These are phyloP conservation scores for Porites evermanni DNA, from an alignment of 92 coral and sea anemone genomes.

Conservation along the genomic window DNA sequence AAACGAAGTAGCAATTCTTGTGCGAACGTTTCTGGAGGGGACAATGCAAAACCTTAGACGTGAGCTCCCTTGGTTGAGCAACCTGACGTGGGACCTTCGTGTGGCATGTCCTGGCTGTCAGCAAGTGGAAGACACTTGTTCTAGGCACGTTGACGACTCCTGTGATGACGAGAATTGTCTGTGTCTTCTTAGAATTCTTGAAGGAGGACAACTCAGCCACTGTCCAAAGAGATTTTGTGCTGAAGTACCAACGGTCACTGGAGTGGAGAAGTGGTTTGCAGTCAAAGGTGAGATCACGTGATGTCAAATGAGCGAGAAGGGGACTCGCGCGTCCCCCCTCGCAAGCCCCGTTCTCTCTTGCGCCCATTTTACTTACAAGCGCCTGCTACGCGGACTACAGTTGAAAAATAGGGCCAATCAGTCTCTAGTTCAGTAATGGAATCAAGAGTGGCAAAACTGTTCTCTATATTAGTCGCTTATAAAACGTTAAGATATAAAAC, in stretches of 20 bases:
- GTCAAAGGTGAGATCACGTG: not conserved
- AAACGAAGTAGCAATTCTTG: too few species aligned
- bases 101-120: not conserved
- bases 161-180: not conserved
- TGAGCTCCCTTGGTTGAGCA: too few species aligned
- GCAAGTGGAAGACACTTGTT: not conserved
- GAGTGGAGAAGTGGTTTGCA: not conserved
- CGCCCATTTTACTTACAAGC: too few species aligned
- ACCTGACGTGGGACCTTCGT: not conserved
- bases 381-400: too few species aligned
- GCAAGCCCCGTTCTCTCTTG: too few species aligned
- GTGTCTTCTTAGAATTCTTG: not conserved
- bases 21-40: not conserved
- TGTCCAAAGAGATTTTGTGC: not conserved
- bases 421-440: too few species aligned
- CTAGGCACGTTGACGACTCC: not conserved
- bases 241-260: not conserved
- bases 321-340: too few species aligned
- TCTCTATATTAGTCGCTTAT: too few species aligned
- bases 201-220: not conserved
- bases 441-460: too few species aligned
- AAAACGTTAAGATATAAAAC: too few species aligned
- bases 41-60: not conserved
- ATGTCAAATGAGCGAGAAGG: not conserved
- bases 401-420: too few species aligned